Evolutionary conservation across 2,797 vertebrate species (phyloP).

Genomic region (Vireo griseus): DNA sequence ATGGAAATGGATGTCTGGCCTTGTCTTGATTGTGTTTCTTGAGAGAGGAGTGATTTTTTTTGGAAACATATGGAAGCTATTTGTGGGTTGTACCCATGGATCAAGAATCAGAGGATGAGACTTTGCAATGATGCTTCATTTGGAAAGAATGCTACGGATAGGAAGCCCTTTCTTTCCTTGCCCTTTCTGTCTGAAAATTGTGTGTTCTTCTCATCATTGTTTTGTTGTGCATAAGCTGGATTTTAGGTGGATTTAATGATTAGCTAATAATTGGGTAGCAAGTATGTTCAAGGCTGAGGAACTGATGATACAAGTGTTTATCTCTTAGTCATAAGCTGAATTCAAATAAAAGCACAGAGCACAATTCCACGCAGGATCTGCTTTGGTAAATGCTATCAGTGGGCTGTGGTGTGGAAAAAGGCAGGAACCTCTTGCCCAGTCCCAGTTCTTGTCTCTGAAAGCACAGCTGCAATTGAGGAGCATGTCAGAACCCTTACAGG

Average conservation of each 20-base stretch:
- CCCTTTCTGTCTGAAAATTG: not conserved
- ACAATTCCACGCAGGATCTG: not conserved
- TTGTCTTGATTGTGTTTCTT: not conserved
- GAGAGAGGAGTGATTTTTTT: not conserved
- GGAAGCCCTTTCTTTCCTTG: not conserved
- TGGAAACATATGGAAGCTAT: constrained; percentile 10
- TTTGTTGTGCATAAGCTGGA: constrained; percentile 18
- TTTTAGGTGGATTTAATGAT: constrained; percentile 35
- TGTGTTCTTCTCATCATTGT: not conserved
- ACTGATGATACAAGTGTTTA: not conserved
- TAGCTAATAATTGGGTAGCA: constrained; percentile 17
- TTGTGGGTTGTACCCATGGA: not conserved
- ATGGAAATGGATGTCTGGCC: not conserved
- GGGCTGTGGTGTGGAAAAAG: not conserved
- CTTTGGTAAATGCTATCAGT: not conserved
- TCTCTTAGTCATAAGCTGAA: constrained; percentile 19
- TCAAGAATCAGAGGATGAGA: not conserved
- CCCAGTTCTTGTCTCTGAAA: not conserved
- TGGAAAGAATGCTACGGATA: not conserved
- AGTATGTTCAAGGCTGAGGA: not conserved
- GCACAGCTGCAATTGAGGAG: not conserved
- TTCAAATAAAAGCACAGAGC: not conserved
- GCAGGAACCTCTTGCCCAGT: not conserved
- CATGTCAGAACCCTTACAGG: not conserved
- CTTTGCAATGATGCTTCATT: not conserved